phyloP scores from a whole-genome alignment of 2,888 invertebrate genomes.

The Allygus modestus region DNA sequence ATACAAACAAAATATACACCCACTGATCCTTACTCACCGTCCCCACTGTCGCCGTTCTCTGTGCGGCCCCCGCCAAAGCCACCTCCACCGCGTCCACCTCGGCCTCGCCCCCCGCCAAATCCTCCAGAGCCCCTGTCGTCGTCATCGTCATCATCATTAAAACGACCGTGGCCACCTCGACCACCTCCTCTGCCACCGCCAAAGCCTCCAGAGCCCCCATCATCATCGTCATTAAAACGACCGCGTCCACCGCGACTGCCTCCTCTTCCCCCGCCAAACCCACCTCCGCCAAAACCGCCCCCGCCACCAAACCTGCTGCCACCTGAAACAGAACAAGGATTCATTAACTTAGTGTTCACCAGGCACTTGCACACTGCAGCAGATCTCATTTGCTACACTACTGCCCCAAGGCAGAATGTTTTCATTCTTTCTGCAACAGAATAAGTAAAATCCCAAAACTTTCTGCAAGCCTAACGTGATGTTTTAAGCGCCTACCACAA shows the following conservation, averaged over 20 bases:
- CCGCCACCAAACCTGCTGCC: constrained; percentile 35
- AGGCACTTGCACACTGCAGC: no score
- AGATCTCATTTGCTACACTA: no score
- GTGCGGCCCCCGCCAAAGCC: constrained; percentile 49
- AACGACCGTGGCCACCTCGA: constrained; percentile 51
- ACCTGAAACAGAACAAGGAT: neutral
- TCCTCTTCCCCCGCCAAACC: constrained; percentile 63
- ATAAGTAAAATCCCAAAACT: no score
- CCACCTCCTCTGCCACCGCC: constrained; percentile 34
- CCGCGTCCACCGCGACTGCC: constrained; percentile 66
- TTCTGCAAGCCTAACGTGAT: no score
- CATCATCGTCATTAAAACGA: constrained; percentile 64
- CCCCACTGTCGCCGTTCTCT: constrained; percentile 9
- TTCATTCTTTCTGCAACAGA: no score
- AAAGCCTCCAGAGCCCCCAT: constrained; percentile 60
- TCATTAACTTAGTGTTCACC: no score
- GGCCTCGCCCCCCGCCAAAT: constrained; percentile 44
- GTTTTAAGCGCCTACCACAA: no score
- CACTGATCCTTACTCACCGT: constrained; percentile 55
- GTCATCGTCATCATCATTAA: constrained; percentile 64
- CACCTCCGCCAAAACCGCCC: constrained; percentile 39
- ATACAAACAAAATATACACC: no score
- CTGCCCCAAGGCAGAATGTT: no score
- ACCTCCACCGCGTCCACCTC: constrained; percentile 16
- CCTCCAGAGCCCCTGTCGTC: constrained; percentile 61